Percentiles rank a stretch among this genome's conserved stretches.
These are phyloP conservation scores for Diaphora mendica DNA, from an alignment of 2,888 invertebrate species.

Conservation along the genomic window DNA sequence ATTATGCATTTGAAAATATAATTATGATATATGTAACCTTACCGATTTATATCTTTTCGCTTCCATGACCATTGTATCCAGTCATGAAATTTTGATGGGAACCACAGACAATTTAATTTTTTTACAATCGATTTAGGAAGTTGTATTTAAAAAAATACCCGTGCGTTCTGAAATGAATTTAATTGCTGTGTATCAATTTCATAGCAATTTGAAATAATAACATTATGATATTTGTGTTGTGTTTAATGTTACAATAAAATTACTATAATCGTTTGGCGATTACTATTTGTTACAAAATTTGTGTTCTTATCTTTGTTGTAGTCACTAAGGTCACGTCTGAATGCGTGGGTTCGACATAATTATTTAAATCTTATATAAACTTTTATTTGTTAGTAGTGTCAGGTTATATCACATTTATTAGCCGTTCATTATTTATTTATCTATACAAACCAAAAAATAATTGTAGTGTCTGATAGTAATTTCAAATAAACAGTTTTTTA, in stretches of 20 bases:
- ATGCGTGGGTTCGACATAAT: neutral
- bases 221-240: slow-evolving; percentile 6
- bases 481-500: too few relatives aligned
- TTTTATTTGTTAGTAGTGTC: neutral
- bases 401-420: neutral
- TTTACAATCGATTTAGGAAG: slow-evolving; percentile 26
- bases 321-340: neutral
- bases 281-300: neutral
- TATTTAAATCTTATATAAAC: neutral
- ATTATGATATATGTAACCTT: slow-evolving; percentile 31
- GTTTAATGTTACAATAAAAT: slow-evolving; percentile 7
- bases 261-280: slow-evolving; percentile 6
- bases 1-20: slow-evolving; percentile 28
- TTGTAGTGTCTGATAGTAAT: too few relatives aligned
- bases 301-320: neutral
- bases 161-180: slow-evolving; percentile 30
- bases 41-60: slow-evolving; percentile 42
- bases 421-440: neutral
- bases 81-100: slow-evolving; percentile 35
- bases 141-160: slow-evolving; percentile 21
- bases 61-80: slow-evolving; percentile 30
- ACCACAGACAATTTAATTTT: slow-evolving; percentile 33
- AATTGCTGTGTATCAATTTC: slow-evolving; percentile 34
- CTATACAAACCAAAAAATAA: too few relatives aligned
- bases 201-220: slow-evolving; percentile 14